Percentiles rank a stretch among this genome's conserved stretches.
These are phyloP conservation scores for Hypsopygia costalis DNA, from an alignment of 2,888 invertebrate species.

Conservation along the genomic window DNA sequence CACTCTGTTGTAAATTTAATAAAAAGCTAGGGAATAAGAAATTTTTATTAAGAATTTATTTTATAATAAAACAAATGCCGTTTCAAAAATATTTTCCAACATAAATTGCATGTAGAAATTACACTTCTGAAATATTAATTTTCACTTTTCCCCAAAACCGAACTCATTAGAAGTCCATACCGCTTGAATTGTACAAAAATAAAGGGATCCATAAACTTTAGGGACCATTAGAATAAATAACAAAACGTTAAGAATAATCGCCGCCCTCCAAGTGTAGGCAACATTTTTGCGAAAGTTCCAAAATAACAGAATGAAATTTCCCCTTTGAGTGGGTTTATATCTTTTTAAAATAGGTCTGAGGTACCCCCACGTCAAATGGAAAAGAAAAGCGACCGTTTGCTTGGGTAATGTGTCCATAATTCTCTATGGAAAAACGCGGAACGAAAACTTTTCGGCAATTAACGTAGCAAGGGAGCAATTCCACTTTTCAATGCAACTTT, in stretches of 20 bases:
- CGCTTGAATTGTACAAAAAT: conserved; percentile 2
- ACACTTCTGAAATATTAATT: not conserved
- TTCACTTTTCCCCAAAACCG: conserved; percentile 1
- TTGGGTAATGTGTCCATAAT: conserved; percentile 14
- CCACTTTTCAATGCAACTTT: conserved; percentile 9
- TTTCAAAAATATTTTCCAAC: no score
- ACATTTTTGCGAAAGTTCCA: conserved; percentile 6
- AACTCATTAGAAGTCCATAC: not conserved
- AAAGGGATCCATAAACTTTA: conserved; percentile 9
- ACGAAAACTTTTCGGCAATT: conserved; percentile 10
- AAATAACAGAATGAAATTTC: conserved; percentile 13
- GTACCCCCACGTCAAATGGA: conserved; percentile 27
- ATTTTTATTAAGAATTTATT: no score
- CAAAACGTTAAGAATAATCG: conserved; percentile 9
- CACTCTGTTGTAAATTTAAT: no score
- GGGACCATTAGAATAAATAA: conserved; percentile 14
- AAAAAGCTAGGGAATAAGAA: no score
- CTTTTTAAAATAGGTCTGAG: conserved; percentile 26
- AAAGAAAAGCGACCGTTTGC: conserved; percentile 26
- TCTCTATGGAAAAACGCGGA: conserved; percentile 10
- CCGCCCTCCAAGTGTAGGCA: conserved; percentile 1
- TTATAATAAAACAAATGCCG: no score
- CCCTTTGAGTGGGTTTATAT: conserved; percentile 23
- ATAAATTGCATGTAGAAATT: no score
- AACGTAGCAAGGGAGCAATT: conserved; percentile 7